Evolutionary conservation across 1,140 invertebrate genomes (phyloP).

Genomic region (Bombus terrestris): DNA sequence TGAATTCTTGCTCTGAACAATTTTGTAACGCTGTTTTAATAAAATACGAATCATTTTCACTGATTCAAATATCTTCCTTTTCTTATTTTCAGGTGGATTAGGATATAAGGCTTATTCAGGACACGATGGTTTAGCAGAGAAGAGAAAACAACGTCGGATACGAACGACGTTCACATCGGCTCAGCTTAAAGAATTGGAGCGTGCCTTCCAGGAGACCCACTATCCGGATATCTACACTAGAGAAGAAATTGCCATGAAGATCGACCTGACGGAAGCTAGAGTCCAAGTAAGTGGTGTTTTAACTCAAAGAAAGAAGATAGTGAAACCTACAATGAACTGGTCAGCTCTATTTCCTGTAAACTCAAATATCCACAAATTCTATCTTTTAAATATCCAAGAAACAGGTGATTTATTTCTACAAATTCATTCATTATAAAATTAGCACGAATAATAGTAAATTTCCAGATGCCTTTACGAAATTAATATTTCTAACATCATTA

Average conservation of each 20-base stretch:
- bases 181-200: slow-evolving; percentile 97
- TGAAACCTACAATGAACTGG: not conserved
- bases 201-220: slow-evolving; percentile 98
- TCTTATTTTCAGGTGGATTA: slow-evolving; percentile 86
- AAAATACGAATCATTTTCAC: not conserved
- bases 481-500: not conserved
- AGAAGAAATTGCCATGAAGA: slow-evolving; percentile 99
- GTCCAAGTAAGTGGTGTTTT: slow-evolving; percentile 91
- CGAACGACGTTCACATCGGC: slow-evolving; percentile 98
- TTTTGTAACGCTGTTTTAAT: not conserved
- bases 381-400: too few relatives aligned
- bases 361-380: too few relatives aligned
- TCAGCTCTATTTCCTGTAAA: too few relatives aligned
- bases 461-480: too few relatives aligned
- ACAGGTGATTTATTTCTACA: too few relatives aligned
- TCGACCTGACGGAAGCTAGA: slow-evolving; percentile 98
- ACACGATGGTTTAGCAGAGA: slow-evolving; percentile 93
- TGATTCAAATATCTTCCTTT: not conserved
- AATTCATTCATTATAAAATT: too few relatives aligned
- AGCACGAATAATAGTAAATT: not conserved
- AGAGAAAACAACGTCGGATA: slow-evolving; percentile 96
- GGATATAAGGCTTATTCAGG: slow-evolving; percentile 94
- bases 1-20: not conserved
- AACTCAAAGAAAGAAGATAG: not conserved
- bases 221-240: slow-evolving; percentile 99